Percentiles rank a stretch among this genome's conserved stretches.
Conservation (phyloP, 1,140 invertebrate genomes). For the Sinonovacula constricta region DNA sequence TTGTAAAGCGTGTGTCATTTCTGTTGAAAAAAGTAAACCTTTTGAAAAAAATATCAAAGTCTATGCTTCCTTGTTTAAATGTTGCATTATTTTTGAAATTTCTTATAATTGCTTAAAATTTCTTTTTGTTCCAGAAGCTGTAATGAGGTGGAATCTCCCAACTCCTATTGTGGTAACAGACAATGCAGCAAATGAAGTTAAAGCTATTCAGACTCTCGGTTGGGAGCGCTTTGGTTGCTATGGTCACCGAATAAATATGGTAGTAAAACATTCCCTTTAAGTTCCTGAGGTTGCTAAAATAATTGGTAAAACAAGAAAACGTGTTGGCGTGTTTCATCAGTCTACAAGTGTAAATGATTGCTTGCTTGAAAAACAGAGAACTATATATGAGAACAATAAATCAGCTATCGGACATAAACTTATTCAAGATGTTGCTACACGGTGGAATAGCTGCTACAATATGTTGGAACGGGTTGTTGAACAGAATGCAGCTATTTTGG, state of each 20-base stretch:
- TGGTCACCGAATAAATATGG: conserved; percentile 52
- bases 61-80: too few relatives aligned
- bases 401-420: too few relatives aligned
- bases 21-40: too few relatives aligned
- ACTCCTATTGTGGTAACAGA: conserved; percentile 29
- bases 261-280: conserved; percentile 33
- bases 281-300: not conserved
- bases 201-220: conserved; percentile 37
- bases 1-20: too few relatives aligned
- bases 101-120: too few relatives aligned
- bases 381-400: too few relatives aligned
- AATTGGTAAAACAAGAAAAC: not conserved
- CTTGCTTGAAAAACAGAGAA: not conserved
- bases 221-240: conserved; percentile 50
- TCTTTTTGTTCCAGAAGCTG: conserved; percentile 15
- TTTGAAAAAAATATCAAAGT: too few relatives aligned
- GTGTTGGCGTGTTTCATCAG: conserved; percentile 25
- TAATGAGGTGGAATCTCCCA: conserved; percentile 5
- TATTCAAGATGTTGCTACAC: conserved; percentile 30
- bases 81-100: too few relatives aligned
- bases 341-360: not conserved
- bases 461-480: conserved; percentile 32
- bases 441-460: conserved; percentile 24
- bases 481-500: conserved; percentile 36
- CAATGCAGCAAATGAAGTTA: conserved; percentile 55